phyloP scores from a whole-genome alignment of 2,113 vertebrate species.

The Glaucomys volans region DNA sequence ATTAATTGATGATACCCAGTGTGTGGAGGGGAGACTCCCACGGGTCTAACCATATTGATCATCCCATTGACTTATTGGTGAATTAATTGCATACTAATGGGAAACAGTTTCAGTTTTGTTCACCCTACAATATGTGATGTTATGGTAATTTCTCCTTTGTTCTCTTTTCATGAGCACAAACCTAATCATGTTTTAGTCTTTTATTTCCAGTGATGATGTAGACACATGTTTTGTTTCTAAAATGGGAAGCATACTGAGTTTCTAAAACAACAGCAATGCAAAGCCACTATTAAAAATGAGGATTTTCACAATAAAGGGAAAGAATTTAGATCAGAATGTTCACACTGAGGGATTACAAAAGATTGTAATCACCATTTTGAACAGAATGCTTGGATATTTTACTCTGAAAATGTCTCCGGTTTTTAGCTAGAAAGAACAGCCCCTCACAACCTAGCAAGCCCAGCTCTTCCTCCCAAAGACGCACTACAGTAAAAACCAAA shows the following conservation, averaged over 20 bases:
- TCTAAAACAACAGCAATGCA: conserved; percentile 35
- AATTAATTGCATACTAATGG: neutral
- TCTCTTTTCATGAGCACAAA: conserved; percentile 33
- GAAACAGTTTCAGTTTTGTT: neutral
- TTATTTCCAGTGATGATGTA: conserved; percentile 9
- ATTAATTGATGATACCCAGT: neutral
- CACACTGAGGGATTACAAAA: neutral
- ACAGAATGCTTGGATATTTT: conserved; percentile 19
- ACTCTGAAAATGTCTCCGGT: neutral
- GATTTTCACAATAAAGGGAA: neutral
- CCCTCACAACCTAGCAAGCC: neutral
- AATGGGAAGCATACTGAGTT: conserved; percentile 1
- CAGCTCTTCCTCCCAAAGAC: neutral
- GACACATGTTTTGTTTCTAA: neutral
- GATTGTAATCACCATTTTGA: neutral
- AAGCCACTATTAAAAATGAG: conserved; percentile 29
- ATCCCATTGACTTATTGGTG: neutral
- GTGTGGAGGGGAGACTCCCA: neutral
- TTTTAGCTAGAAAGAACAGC: neutral
- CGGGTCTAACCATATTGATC: neutral
- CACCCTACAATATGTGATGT: neutral
- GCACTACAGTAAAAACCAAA: neutral
- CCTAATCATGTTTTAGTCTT: neutral
- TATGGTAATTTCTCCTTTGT: neutral
- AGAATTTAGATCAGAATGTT: neutral